A percentile compares a stretch with the other conserved stretches of the same genome.
Conservation (phyloP, 64 coral and sea anemone genomes). For the Stylophora pistillata region DNA sequence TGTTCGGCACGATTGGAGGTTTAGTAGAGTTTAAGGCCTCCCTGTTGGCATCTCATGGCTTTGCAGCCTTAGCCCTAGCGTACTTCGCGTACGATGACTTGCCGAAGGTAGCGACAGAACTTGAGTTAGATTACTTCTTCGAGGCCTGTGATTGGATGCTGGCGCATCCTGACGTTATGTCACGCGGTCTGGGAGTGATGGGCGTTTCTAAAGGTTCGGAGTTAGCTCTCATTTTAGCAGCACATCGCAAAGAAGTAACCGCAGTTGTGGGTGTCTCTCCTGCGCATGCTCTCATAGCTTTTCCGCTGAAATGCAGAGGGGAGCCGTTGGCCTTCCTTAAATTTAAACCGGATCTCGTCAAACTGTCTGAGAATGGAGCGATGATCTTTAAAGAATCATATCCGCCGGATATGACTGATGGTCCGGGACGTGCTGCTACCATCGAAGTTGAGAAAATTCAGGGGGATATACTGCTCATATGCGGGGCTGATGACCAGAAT, state of each 20-base stretch:
- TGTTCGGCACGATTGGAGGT: constrained; percentile 43
- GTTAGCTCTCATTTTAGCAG: constrained; percentile 27
- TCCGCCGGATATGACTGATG: neutral
- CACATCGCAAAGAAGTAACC: constrained; percentile 19
- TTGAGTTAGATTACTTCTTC: constrained; percentile 52
- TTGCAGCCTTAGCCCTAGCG: constrained; percentile 51
- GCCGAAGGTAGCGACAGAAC: neutral
- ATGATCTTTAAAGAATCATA: constrained; percentile 22
- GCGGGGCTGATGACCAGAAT: constrained; percentile 48
- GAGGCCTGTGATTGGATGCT: constrained; percentile 60
- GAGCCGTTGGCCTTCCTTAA: constrained; percentile 11
- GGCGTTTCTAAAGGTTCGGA: constrained; percentile 54
- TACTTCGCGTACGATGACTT: constrained; percentile 44
- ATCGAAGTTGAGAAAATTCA: constrained; percentile 54
- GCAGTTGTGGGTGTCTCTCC: constrained; percentile 31
- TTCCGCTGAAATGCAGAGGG: constrained; percentile 23
- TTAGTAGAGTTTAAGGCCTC: constrained; percentile 53
- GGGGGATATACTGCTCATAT: constrained; percentile 49
- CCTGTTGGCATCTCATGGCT: constrained; percentile 40
- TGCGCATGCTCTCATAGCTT: neutral
- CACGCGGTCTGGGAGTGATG: constrained; percentile 51
- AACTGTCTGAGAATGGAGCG: constrained; percentile 12
- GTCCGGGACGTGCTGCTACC: neutral
- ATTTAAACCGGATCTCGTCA: constrained; percentile 41
- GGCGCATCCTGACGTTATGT: constrained; percentile 20